Evolutionary conservation across 2,113 vertebrate genomes (phyloP).

Genomic region (Rafetus swinhoei): DNA sequence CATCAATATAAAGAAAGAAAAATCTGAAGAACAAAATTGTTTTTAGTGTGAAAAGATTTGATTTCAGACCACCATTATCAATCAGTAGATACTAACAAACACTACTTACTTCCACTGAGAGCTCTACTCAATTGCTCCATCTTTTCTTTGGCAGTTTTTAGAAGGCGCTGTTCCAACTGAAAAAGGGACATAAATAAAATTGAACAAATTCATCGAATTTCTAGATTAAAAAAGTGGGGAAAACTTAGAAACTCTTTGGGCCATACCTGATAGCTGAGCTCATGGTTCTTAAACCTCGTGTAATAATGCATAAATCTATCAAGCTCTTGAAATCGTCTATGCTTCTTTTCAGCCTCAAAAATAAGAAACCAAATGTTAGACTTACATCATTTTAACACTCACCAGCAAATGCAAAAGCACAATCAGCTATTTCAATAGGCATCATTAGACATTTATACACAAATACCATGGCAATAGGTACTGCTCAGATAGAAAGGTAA

Average conservation of each 20-base stretch:
- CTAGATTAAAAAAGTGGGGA: slow-evolving; percentile 28
- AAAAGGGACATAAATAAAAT: slow-evolving; percentile 57
- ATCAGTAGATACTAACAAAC: slow-evolving; percentile 5
- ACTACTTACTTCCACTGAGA: slow-evolving; percentile 91
- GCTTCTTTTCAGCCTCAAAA: slow-evolving; percentile 96
- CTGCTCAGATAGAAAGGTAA: neutral
- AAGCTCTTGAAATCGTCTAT: slow-evolving; percentile 97
- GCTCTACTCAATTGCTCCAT: slow-evolving; percentile 98
- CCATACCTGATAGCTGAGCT: slow-evolving; percentile 97
- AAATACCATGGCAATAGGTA: neutral
- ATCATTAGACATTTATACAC: neutral
- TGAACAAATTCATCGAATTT: slow-evolving; percentile 8
- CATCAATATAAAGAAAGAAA: neutral
- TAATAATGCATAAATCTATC: slow-evolving; percentile 99
- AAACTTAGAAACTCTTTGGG: slow-evolving; percentile 39
- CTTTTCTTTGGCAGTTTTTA: slow-evolving; percentile 99
- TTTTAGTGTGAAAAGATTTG: neutral
- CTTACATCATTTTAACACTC: neutral
- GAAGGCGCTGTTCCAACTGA: slow-evolving; percentile 96
- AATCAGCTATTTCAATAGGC: neutral
- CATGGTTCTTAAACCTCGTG: slow-evolving; percentile 98
- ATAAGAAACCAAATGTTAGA: neutral
- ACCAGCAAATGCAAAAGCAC: neutral
- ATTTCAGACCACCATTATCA: neutral
- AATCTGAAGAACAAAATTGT: neutral